Percentiles rank a stretch among this genome's conserved stretches.
Conservation (phyloP, 2,888 invertebrate species). For the Portevinia maculata region DNA sequence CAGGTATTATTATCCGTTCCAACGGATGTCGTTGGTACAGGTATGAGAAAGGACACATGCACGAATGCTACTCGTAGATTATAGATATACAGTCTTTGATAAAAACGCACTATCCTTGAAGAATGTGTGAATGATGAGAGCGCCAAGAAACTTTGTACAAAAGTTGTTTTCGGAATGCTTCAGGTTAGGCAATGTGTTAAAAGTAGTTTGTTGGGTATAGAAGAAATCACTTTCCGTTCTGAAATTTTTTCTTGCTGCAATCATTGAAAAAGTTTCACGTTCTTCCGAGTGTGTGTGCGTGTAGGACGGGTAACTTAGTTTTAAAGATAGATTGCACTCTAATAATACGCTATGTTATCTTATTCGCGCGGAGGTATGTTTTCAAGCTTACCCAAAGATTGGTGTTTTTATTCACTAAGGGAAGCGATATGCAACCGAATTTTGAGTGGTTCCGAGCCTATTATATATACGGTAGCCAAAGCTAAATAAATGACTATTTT, state of each 20-base stretch:
- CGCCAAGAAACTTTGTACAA: slow-evolving; percentile 41
- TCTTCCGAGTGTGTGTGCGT: neutral
- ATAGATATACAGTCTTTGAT: slow-evolving; percentile 28
- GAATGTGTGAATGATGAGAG: slow-evolving; percentile 24
- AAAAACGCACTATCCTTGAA: slow-evolving; percentile 22
- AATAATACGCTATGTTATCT: neutral
- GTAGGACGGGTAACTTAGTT: slow-evolving; percentile 11
- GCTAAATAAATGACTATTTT: no score
- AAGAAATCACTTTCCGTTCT: slow-evolving; percentile 25
- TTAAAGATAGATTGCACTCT: slow-evolving; percentile 18
- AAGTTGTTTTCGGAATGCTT: slow-evolving; percentile 8
- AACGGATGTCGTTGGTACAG: neutral
- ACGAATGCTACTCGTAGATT: neutral
- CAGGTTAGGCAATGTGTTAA: slow-evolving; percentile 26
- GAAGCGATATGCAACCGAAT: no score
- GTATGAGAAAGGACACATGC: neutral
- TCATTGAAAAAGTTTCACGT: slow-evolving; percentile 20
- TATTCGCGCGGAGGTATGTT: neutral
- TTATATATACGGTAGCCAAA: no score
- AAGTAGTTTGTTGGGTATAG: slow-evolving; percentile 19
- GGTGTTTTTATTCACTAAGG: no score
- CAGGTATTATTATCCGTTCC: neutral
- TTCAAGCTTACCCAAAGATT: neutral
- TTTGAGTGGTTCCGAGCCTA: no score
- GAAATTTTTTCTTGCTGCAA: slow-evolving; percentile 1